Percentiles rank a stretch among this genome's conserved stretches.
Conservation (phyloP, 2,797 vertebrate genomes). For the Bovichtus diacanthus region DNA sequence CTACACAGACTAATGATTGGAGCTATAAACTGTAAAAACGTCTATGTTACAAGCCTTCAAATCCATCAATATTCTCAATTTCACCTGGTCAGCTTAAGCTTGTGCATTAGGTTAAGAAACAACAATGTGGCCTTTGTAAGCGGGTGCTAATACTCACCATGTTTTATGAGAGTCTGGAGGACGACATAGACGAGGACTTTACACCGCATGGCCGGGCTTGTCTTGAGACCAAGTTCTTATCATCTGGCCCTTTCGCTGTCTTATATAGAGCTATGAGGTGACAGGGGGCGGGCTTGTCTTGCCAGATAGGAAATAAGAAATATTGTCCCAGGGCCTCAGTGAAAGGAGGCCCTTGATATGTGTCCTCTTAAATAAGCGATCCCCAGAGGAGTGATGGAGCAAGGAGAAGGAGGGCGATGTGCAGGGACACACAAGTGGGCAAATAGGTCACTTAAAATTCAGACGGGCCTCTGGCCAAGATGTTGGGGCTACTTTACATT, state of each 20-base stretch:
- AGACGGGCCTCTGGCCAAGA: conserved; percentile 78
- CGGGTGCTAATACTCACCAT: conserved; percentile 79
- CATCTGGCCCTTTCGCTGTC: conserved; percentile 62
- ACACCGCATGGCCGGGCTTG: conserved; percentile 80
- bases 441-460: conserved; percentile 85
- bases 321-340: conserved; percentile 64
- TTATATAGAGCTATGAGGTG: conserved; percentile 69
- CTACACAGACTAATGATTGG: background rate
- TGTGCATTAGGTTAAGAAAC: conserved; percentile 12
- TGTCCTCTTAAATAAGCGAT: conserved; percentile 60
- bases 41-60: background rate
- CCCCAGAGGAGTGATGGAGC: conserved; percentile 30
- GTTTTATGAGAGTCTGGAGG: conserved; percentile 78
- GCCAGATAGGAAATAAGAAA: conserved; percentile 69
- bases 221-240: conserved; percentile 79
- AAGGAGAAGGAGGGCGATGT: conserved; percentile 63
- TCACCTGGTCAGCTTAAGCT: conserved; percentile 8
- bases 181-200: conserved; percentile 83
- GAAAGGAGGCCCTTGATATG: conserved; percentile 72
- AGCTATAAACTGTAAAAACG: background rate
- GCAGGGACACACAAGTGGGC: conserved; percentile 67
- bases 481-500: conserved; percentile 86
- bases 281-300: conserved; percentile 71
- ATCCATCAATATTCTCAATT: background rate
- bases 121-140: conserved; percentile 26